These are phyloP conservation scores for Hippoglossus hippoglossus DNA, from an alignment of 2,797 vertebrate species.

Conservation along the genomic window DNA sequence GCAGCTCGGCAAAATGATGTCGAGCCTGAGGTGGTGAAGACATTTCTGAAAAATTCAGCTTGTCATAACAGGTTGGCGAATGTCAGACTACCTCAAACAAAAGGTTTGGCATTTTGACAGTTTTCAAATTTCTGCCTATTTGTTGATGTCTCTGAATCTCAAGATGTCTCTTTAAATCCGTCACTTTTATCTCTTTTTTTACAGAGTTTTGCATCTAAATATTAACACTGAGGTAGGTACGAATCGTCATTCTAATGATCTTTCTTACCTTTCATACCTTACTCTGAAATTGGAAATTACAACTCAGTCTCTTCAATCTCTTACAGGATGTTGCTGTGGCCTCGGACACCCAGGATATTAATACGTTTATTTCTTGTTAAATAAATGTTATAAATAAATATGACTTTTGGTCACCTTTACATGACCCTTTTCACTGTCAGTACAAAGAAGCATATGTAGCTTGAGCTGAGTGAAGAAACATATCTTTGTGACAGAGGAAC, in stretches of 20 bases:
- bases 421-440: background rate
- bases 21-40: slow-evolving; percentile 26
- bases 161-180: background rate
- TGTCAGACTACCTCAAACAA: slow-evolving; percentile 36
- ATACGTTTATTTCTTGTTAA: slow-evolving; percentile 8
- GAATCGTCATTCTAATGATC: background rate
- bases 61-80: slow-evolving; percentile 24
- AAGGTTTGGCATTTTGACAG: slow-evolving; percentile 50
- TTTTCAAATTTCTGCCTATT: background rate
- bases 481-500: slow-evolving; percentile 9
- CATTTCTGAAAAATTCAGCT: slow-evolving; percentile 40
- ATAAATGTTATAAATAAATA: slow-evolving; percentile 18
- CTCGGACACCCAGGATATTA: rapidly evolving
- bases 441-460: background rate
- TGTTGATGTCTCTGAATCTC: background rate
- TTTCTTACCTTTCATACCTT: background rate
- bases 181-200: slow-evolving; percentile 10
- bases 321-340: slow-evolving; percentile 27
- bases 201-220: slow-evolving; percentile 57
- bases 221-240: slow-evolving; percentile 23
- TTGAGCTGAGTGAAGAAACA: background rate
- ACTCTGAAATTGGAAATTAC: background rate
- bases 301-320: background rate
- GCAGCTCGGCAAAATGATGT: slow-evolving; percentile 43
- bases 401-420: too few relatives aligned